These are phyloP conservation scores for Augochlora pura DNA, from an alignment of 1,140 invertebrate genomes.

Conservation along the genomic window DNA sequence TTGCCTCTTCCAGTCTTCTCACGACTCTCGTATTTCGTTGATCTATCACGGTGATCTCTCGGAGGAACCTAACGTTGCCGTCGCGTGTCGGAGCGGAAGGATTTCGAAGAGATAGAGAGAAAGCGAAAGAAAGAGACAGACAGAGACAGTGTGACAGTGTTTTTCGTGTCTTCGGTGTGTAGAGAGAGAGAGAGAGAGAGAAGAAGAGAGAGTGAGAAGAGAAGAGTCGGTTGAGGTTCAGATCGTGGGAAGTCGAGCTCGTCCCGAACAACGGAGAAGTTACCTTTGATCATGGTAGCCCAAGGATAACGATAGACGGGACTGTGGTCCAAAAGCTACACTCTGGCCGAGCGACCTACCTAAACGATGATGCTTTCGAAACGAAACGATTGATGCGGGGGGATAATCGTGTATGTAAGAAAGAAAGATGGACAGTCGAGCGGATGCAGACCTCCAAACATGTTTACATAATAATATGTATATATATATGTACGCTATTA, in stretches of 20 bases:
- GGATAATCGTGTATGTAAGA: constrained; percentile 44
- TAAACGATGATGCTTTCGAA: constrained; percentile 57
- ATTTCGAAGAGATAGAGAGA: constrained; percentile 35
- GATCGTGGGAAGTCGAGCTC: constrained; percentile 20
- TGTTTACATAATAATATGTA: constrained; percentile 35
- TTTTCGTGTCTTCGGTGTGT: background rate
- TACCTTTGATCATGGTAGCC: constrained; percentile 48
- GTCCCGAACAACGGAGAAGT: constrained; percentile 47
- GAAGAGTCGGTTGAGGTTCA: constrained; percentile 21
- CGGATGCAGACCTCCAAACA: constrained; percentile 57
- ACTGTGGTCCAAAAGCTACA: constrained; percentile 53
- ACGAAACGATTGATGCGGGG: constrained; percentile 48
- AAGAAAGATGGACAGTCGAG: constrained; percentile 49
- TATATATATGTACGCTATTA: constrained; percentile 46
- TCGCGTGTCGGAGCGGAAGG: constrained; percentile 1
- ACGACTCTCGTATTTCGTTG: constrained; percentile 26
- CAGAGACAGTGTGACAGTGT: too few relatives aligned
- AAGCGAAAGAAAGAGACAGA: background rate
- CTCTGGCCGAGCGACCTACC: constrained; percentile 56
- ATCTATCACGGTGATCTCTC: background rate
- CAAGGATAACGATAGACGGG: constrained; percentile 42
- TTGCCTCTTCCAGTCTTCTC: background rate
- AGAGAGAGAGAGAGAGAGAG: background rate
- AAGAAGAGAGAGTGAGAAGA: background rate
- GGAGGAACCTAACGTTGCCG: background rate